A percentile compares a stretch with the other conserved stretches of the same genome.
phyloP scores from a whole-genome alignment of 2,888 invertebrate genomes.

The Habrosyne pyritoides region DNA sequence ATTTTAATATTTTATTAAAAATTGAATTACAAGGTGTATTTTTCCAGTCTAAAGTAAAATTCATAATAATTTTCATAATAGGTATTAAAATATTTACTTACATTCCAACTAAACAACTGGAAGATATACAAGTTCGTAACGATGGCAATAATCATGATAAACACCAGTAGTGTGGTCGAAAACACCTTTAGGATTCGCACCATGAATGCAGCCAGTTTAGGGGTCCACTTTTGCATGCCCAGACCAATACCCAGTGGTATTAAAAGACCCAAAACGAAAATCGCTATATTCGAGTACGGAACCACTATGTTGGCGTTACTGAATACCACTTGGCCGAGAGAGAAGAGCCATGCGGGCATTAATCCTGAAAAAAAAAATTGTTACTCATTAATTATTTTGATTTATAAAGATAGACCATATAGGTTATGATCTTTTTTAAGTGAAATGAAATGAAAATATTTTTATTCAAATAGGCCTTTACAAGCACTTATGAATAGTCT shows the following conservation, averaged over 20 bases:
- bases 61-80: neutral
- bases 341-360: constrained; percentile 96
- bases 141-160: constrained; percentile 94
- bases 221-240: constrained; percentile 87
- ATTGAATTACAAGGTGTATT: too few species aligned
- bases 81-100: constrained; percentile 63
- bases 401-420: too few species aligned
- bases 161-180: constrained; percentile 89
- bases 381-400: neutral
- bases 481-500: too few species aligned
- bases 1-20: too few species aligned
- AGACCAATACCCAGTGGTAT: constrained; percentile 86
- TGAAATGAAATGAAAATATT: too few species aligned
- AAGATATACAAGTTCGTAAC: constrained; percentile 96
- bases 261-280: constrained; percentile 89
- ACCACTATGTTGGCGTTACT: constrained; percentile 87
- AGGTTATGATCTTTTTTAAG: too few species aligned
- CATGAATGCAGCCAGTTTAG: constrained; percentile 87
- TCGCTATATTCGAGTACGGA: constrained; percentile 90
- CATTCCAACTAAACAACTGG: constrained; percentile 93
- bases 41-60: too few species aligned
- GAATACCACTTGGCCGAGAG: constrained; percentile 91
- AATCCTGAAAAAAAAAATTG: constrained; percentile 83
- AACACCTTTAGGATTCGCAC: constrained; percentile 93
- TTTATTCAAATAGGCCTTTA: too few species aligned